Conservation (phyloP, 2,113 vertebrate species). For the Gasterosteus aculeatus region DNA sequence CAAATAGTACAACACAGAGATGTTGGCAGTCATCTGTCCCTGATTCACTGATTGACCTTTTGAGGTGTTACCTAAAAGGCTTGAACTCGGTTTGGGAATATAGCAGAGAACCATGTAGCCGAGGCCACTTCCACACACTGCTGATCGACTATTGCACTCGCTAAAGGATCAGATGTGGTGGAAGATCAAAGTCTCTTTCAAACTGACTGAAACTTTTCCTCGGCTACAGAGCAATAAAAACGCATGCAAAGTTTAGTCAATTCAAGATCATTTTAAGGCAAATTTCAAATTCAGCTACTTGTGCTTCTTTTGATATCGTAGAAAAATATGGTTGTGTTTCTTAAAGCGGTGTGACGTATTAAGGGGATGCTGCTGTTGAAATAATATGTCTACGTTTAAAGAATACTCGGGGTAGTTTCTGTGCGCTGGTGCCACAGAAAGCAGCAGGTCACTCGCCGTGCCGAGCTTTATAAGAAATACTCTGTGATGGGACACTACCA, state of each 20-base stretch:
- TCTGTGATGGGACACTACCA: no score
- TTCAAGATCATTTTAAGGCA: background rate
- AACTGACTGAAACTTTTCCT: background rate
- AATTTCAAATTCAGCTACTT: background rate
- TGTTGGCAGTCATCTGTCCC: no score
- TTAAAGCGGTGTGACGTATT: background rate
- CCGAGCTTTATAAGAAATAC: no score
- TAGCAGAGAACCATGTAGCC: background rate
- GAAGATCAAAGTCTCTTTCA: background rate
- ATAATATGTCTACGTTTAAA: background rate
- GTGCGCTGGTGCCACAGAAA: background rate
- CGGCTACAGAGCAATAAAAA: background rate
- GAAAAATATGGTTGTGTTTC: background rate
- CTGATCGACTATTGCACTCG: background rate
- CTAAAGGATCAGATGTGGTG: background rate
- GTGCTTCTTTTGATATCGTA: background rate
- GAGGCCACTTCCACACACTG: background rate
- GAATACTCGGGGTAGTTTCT: background rate
- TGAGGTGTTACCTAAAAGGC: background rate
- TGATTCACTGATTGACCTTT: background rate
- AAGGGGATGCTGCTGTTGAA: background rate
- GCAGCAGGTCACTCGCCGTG: background rate
- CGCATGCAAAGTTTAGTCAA: background rate
- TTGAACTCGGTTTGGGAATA: background rate
- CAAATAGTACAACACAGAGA: background rate